Conservation (phyloP, 2,797 vertebrate genomes). For the Halcyon leucocephala region DNA sequence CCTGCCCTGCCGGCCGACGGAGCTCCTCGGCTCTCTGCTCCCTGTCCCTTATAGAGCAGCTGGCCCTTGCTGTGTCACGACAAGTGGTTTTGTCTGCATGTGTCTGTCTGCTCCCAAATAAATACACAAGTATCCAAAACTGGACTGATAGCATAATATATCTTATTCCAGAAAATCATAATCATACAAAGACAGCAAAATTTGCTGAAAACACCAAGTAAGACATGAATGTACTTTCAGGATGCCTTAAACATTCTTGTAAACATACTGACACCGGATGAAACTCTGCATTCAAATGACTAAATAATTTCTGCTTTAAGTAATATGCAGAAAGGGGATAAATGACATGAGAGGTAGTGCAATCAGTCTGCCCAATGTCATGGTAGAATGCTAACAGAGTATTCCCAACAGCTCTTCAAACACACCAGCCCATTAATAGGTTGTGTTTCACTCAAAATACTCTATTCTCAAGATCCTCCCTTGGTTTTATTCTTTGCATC, state of each 20-base stretch:
- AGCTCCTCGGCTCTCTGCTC: accelerated
- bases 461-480: background rate
- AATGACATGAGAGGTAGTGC: background rate
- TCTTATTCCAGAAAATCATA: background rate
- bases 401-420: background rate
- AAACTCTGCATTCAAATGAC: background rate
- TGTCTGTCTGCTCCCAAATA: background rate
- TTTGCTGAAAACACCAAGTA: background rate
- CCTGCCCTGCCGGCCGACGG: no score
- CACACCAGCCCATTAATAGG: background rate
- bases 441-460: background rate
- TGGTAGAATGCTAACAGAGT: background rate
- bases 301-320: background rate
- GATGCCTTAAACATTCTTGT: background rate
- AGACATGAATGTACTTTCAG: background rate
- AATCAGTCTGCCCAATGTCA: background rate
- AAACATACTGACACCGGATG: background rate
- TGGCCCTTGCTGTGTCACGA: background rate
- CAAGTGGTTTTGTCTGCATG: background rate
- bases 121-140: background rate
- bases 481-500: background rate
- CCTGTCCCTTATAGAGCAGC: background rate
- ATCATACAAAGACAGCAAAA: background rate
- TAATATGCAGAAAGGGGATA: background rate
- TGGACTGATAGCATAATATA: background rate